phyloP scores from a whole-genome alignment of 2,113 vertebrate species.

The Sprattus sprattus region DNA sequence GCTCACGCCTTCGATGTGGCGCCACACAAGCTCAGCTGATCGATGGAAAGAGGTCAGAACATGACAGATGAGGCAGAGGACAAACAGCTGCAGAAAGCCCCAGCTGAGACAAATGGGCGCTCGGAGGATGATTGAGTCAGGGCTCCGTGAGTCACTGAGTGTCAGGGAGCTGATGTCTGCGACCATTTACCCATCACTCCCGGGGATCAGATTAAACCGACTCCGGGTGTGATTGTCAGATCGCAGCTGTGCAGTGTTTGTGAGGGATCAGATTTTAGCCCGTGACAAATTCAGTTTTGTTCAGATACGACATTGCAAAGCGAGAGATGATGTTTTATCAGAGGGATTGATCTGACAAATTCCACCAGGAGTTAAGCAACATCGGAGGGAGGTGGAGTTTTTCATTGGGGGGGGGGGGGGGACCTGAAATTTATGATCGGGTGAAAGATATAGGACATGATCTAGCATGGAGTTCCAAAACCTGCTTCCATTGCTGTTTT shows the following conservation, averaged over 20 bases:
- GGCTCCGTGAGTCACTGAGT: neutral
- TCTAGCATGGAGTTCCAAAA: neutral
- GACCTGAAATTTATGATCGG: neutral
- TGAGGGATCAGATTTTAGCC: neutral
- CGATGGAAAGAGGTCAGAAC: neutral
- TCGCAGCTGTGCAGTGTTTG: neutral
- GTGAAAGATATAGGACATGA: neutral
- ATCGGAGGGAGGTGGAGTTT: neutral
- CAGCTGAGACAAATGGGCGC: neutral
- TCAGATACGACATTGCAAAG: neutral
- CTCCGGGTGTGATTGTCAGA: neutral
- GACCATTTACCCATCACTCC: neutral
- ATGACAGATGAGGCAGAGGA: neutral
- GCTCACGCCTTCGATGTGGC: neutral
- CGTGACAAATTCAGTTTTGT: neutral
- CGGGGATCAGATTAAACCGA: neutral
- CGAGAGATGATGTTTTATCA: neutral
- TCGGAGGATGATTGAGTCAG: neutral
- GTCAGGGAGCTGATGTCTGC: neutral
- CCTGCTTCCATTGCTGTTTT: neutral
- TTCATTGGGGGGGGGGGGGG: neutral
- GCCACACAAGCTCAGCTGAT: neutral
- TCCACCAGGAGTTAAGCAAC: neutral
- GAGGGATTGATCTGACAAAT: neutral
- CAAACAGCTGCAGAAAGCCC: conserved; percentile 7